Conservation (phyloP, 2,888 invertebrate genomes). For the Lasius platythorax region DNA sequence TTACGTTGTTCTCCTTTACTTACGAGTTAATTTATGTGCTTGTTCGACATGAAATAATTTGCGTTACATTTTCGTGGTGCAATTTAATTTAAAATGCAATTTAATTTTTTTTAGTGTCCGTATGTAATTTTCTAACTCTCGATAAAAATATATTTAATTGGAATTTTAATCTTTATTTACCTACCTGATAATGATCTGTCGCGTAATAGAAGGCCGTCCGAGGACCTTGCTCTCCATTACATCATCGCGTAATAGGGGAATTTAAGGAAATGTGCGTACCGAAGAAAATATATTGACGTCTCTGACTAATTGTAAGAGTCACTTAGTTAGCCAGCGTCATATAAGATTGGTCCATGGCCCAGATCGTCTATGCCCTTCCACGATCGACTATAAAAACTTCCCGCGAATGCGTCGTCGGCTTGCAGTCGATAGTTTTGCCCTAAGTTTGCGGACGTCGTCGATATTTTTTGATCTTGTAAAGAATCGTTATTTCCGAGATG, state of each 20-base stretch:
- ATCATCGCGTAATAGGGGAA: constrained; percentile 49
- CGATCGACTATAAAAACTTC: constrained; percentile 81
- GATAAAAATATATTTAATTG: neutral
- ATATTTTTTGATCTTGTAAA: neutral
- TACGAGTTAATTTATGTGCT: constrained; percentile 25
- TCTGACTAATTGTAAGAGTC: constrained; percentile 68
- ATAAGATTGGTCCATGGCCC: constrained; percentile 83
- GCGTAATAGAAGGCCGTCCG: constrained; percentile 54
- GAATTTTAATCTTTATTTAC: neutral
- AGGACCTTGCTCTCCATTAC: constrained; percentile 79
- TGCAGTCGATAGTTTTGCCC: constrained; percentile 69
- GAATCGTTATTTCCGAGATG: constrained; percentile 9
- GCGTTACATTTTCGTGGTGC: neutral
- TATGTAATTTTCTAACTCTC: neutral
- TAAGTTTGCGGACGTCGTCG: neutral
- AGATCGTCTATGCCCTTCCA: constrained; percentile 83
- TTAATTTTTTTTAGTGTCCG: neutral
- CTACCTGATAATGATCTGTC: neutral
- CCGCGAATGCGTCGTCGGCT: constrained; percentile 71
- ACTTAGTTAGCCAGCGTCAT: constrained; percentile 62
- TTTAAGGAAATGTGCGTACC: constrained; percentile 67
- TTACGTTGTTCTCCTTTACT: neutral
- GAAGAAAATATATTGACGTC: constrained; percentile 62
- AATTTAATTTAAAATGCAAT: neutral
- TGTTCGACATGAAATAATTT: constrained; percentile 1